phyloP scores from a whole-genome alignment of 2,797 vertebrate species.

The Helostoma temminkii region DNA sequence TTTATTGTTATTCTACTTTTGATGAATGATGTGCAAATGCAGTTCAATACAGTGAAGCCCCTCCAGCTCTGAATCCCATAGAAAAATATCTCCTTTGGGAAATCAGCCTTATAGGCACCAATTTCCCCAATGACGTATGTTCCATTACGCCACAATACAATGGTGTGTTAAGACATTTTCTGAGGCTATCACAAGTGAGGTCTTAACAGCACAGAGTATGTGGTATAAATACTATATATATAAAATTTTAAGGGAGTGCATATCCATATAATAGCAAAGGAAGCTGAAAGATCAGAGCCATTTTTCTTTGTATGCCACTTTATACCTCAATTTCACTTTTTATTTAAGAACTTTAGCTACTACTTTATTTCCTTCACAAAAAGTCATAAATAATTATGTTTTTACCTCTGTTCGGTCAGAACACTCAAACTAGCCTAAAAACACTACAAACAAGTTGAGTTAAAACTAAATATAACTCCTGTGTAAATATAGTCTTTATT shows the following conservation, averaged over 20 bases:
- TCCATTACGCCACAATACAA: slow-evolving; percentile 20
- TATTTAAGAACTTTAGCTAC: too few species aligned
- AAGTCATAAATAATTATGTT: too few species aligned
- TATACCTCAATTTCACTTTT: too few species aligned
- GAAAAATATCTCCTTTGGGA: slow-evolving; percentile 53
- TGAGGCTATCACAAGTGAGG: slow-evolving; percentile 17
- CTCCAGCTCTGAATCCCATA: slow-evolving; percentile 9
- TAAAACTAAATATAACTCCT: too few species aligned
- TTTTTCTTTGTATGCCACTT: too few species aligned
- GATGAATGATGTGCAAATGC: slow-evolving; percentile 2
- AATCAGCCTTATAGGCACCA: slow-evolving; percentile 54
- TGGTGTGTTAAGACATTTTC: slow-evolving; percentile 15
- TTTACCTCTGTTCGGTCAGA: too few species aligned
- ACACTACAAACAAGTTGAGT: too few species aligned
- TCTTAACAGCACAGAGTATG: slow-evolving; percentile 21
- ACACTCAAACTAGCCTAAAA: too few species aligned
- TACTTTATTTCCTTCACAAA: too few species aligned
- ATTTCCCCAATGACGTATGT: slow-evolving; percentile 39
- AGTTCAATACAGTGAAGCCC: slow-evolving; percentile 15
- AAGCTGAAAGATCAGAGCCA: neutral
- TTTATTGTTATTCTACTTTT: slow-evolving; percentile 1
- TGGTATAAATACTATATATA: slow-evolving; percentile 50
- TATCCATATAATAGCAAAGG: neutral
- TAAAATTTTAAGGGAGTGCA: slow-evolving; percentile 7
- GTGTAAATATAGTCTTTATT: too few species aligned